phyloP scores from a whole-genome alignment of 37 sponge, comb jelly and placozoan species.

The Haliclona indistincta region DNA sequence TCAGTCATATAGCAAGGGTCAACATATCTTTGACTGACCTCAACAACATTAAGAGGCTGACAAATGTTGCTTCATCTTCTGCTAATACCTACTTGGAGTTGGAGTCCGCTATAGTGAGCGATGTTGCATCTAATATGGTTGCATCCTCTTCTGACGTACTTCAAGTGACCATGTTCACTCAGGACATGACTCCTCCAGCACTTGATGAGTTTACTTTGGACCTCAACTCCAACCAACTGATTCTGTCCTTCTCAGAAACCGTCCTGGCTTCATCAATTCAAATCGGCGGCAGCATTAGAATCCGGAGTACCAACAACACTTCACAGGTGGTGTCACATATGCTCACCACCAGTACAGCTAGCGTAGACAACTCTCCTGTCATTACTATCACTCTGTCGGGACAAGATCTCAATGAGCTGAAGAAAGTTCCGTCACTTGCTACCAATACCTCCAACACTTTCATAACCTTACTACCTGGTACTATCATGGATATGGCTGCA shows the following conservation, averaged over 20 bases:
- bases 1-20: constrained; percentile 34
- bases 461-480: constrained; percentile 36
- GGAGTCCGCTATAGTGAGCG: constrained; percentile 36
- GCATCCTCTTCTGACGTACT: constrained; percentile 20
- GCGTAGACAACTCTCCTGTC: constrained; percentile 10
- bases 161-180: constrained; percentile 26
- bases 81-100: constrained; percentile 60
- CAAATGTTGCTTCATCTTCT: constrained; percentile 50
- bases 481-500: constrained; percentile 70
- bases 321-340: background rate
- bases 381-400: constrained; percentile 42
- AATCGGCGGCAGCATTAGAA: constrained; percentile 18
- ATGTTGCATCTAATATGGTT: constrained; percentile 51
- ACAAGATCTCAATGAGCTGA: constrained; percentile 72
- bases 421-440: constrained; percentile 52
- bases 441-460: constrained; percentile 52
- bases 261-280: constrained; percentile 58
- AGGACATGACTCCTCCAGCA: constrained; percentile 63
- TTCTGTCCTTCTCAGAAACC: constrained; percentile 81
- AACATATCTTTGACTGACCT: constrained; percentile 40
- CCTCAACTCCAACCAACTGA: constrained; percentile 60
- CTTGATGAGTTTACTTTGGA: constrained; percentile 72
- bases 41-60: constrained; percentile 68
- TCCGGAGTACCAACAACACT: constrained; percentile 37
- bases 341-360: constrained; percentile 1